Conservation (phyloP, 1,140 invertebrate species). For the Drosophila sucinea region DNA sequence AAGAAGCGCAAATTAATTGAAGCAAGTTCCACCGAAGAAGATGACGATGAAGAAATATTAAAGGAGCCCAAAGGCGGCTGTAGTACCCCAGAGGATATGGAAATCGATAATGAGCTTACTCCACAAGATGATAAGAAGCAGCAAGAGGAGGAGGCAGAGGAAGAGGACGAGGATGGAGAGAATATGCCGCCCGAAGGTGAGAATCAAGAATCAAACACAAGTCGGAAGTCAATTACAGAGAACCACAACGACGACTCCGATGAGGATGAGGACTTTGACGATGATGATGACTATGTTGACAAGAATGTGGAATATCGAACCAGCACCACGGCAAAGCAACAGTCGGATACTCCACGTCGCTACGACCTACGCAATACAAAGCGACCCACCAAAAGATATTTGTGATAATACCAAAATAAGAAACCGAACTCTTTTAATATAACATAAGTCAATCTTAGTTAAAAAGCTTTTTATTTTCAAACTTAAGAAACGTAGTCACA, state of each 20-base stretch:
- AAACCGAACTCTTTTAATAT: not conserved
- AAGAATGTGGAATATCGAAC: slow-evolving; percentile 22
- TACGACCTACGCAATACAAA: slow-evolving; percentile 62
- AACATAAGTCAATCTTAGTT: too few species aligned
- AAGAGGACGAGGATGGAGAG: not conserved
- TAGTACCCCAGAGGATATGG: too few species aligned
- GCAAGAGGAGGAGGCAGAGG: not conserved
- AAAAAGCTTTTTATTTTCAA: too few species aligned
- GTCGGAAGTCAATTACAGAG: not conserved
- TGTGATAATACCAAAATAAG: not conserved
- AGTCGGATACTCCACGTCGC: slow-evolving; percentile 36
- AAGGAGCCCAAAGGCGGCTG: not conserved
- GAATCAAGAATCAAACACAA: not conserved
- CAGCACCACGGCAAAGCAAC: not conserved
- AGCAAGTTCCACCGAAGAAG: slow-evolving; percentile 27
- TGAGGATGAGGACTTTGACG: not conserved
- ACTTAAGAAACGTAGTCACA: too few species aligned
- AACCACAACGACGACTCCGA: not conserved
- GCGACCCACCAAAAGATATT: not conserved
- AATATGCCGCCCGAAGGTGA: not conserved
- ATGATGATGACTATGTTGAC: slow-evolving; percentile 31
- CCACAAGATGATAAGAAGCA: not conserved
- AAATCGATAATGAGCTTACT: not conserved
- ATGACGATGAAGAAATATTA: not conserved
- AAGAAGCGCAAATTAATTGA: slow-evolving; percentile 22